phyloP scores from a whole-genome alignment of 2,113 vertebrate species.

The Microtus oregoni region DNA sequence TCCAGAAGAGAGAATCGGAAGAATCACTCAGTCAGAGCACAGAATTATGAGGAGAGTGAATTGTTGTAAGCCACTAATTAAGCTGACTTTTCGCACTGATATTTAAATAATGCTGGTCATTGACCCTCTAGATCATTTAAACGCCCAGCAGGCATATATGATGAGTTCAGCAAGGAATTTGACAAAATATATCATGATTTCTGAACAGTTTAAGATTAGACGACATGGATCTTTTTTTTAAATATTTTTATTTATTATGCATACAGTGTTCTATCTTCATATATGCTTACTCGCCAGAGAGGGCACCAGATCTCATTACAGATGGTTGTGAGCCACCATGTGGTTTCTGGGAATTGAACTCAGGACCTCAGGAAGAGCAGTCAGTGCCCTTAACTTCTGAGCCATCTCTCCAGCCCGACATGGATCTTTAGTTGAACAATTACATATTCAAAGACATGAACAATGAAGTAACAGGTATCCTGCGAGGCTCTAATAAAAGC shows the following conservation, averaged over 20 bases:
- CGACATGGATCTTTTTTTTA: not conserved
- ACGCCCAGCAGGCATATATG: not conserved
- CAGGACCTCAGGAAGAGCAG: no score
- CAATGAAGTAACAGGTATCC: not conserved
- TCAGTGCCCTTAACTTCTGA: no score
- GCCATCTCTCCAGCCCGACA: no score
- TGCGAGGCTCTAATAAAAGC: not conserved
- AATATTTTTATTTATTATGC: no score
- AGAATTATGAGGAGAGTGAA: not conserved
- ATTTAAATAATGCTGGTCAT: not conserved
- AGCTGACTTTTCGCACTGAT: not conserved
- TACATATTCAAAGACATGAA: slow-evolving; percentile 19
- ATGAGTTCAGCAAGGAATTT: not conserved
- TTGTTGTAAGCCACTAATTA: not conserved
- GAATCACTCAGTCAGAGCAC: not conserved
- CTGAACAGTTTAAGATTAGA: not conserved
- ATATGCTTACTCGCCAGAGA: no score
- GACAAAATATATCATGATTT: not conserved
- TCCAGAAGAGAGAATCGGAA: not conserved
- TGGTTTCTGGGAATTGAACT: no score
- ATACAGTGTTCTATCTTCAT: no score
- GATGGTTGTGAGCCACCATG: no score
- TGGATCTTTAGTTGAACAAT: not conserved
- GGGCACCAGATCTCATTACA: no score
- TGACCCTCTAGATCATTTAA: not conserved